These are phyloP conservation scores for Clamator glandarius DNA, from an alignment of 2,797 vertebrate genomes.

Conservation along the genomic window DNA sequence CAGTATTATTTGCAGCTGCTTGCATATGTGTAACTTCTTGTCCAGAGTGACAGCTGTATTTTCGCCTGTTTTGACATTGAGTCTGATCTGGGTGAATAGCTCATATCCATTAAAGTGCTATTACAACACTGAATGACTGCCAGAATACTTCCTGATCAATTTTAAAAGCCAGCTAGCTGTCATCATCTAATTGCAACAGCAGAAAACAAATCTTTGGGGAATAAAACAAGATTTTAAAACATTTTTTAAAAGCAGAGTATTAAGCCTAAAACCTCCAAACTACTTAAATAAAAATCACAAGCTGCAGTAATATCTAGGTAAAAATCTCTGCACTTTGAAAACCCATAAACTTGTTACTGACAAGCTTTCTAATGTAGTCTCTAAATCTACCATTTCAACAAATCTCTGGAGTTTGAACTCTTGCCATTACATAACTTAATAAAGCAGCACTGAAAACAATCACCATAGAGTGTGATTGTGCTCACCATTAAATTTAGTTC, in stretches of 20 bases:
- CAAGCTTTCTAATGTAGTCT: slow-evolving; percentile 62
- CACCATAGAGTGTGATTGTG: slow-evolving; percentile 62
- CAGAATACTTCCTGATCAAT: slow-evolving; percentile 91
- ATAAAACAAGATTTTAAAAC: slow-evolving; percentile 83
- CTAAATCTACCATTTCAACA: slow-evolving; percentile 74
- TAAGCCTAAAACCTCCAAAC: slow-evolving; percentile 79
- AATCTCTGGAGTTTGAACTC: slow-evolving; percentile 69
- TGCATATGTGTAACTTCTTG: slow-evolving; percentile 84
- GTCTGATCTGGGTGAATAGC: slow-evolving; percentile 88
- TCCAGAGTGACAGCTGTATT: slow-evolving; percentile 88
- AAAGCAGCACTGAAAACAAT: slow-evolving; percentile 80
- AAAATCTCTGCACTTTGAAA: slow-evolving; percentile 72
- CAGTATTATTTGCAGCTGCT: slow-evolving; percentile 81
- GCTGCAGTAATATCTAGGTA: slow-evolving; percentile 47
- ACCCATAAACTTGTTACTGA: slow-evolving; percentile 65
- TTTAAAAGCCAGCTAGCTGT: slow-evolving; percentile 89
- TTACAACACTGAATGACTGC: slow-evolving; percentile 89
- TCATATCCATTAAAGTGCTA: slow-evolving; percentile 90
- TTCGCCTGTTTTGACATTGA: slow-evolving; percentile 89
- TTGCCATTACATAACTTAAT: slow-evolving; percentile 79
- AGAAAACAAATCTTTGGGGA: slow-evolving; percentile 85
- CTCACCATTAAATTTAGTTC: slow-evolving; percentile 75
- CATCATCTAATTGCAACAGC: slow-evolving; percentile 85
- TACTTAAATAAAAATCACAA: slow-evolving; percentile 77
- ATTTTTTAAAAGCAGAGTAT: slow-evolving; percentile 79